Percentiles rank a stretch among this genome's conserved stretches.
These are phyloP conservation scores for Athetis lepigone DNA, from an alignment of 2,888 invertebrate species.

Conservation along the genomic window DNA sequence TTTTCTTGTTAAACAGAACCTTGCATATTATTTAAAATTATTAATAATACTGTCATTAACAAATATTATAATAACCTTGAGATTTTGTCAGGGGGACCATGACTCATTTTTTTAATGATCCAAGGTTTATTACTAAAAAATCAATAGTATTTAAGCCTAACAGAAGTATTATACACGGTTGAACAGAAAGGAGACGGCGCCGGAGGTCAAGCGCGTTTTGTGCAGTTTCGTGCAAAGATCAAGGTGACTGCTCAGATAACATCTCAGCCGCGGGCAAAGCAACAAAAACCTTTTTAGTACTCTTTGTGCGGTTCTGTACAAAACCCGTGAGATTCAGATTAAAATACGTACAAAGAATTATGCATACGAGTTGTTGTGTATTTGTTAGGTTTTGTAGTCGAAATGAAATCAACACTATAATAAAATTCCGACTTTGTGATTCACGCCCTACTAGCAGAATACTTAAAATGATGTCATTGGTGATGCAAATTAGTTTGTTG, in stretches of 20 bases:
- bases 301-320: conserved; percentile 54
- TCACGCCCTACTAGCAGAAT: conserved; percentile 42
- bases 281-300: conserved; percentile 57
- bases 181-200: conserved; percentile 56
- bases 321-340: conserved; percentile 34
- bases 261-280: conserved; percentile 60
- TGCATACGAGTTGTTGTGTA: conserved; percentile 26
- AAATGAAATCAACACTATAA: conserved; percentile 40
- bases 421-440: conserved; percentile 46
- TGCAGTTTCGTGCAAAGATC: conserved; percentile 78
- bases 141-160: conserved; percentile 47
- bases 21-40: conserved; percentile 5
- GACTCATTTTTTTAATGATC: conserved; percentile 55
- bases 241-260: conserved; percentile 78
- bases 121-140: conserved; percentile 56
- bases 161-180: conserved; percentile 49
- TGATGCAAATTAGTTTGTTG: conserved; percentile 43
- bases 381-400: conserved; percentile 27
- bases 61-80: conserved; percentile 28
- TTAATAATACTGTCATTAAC: conserved; percentile 2
- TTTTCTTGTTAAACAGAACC: conserved; percentile 6
- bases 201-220: conserved; percentile 74
- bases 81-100: conserved; percentile 37
- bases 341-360: conserved; percentile 33
- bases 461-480: conserved; percentile 57